Conservation (phyloP, 2,888 invertebrate genomes). For the Anagyrus pseudococci region DNA sequence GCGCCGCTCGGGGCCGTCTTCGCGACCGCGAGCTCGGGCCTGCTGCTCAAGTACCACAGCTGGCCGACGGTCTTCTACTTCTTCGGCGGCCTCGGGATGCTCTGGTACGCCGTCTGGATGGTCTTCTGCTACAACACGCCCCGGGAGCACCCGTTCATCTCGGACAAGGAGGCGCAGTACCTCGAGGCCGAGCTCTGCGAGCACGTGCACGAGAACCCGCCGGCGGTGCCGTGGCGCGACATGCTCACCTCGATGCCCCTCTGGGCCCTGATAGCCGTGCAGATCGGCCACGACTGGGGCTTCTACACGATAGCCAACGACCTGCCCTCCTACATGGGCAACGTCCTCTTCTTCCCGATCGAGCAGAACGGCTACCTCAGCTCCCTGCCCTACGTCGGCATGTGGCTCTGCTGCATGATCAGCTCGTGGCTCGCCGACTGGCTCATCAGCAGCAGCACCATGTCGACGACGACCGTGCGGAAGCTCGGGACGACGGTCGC, state of each 20-base stretch:
- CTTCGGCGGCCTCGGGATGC: conserved; percentile 75
- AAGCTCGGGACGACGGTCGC: conserved; percentile 64
- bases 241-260: conserved; percentile 69
- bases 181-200: conserved; percentile 52
- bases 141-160: conserved; percentile 59
- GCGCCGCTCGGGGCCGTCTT: conserved; percentile 75
- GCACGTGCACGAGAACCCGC: conserved; percentile 51
- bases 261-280: conserved; percentile 76
- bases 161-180: conserved; percentile 54
- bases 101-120: conserved; percentile 77
- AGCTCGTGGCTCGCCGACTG: conserved; percentile 61
- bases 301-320: conserved; percentile 59
- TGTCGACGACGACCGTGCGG: conserved; percentile 60
- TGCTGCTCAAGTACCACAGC: conserved; percentile 69
- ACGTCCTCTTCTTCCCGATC: conserved; percentile 60
- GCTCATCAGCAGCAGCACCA: conserved; percentile 53
- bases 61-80: conserved; percentile 84
- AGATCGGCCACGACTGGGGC: conserved; percentile 59
- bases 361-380: conserved; percentile 61
- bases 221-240: conserved; percentile 55
- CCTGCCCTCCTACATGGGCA: conserved; percentile 61
- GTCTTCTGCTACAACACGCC: conserved; percentile 57
- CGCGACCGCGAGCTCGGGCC: conserved; percentile 72
- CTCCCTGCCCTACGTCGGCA: conserved; percentile 61
- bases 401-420: conserved; percentile 60